Base-by-base conservation (phyloP, 1,140 invertebrate species). In the Drosophila rhopaloa region DNA sequence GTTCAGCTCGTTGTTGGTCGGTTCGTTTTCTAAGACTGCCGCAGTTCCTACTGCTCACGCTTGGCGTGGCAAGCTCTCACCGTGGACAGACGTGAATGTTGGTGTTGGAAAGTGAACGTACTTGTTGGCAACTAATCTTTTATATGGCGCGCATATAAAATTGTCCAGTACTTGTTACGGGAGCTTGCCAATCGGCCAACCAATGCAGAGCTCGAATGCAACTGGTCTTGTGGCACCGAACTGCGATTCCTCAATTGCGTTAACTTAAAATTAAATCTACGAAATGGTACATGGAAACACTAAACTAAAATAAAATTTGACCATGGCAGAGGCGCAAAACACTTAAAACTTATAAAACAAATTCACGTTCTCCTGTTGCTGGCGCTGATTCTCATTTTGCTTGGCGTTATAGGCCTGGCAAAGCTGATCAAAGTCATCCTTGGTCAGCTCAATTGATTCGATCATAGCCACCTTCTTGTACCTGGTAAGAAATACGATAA, bases 321-420 rank as follows among this genome's bases (percentile, higher is more conserved):
- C 68, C 82, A 81, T 85, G 76, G 63, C 79, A 73, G 76, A 63
- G 63, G 59, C 44, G 57, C 59, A 56, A 75, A 89, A 88, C 84
- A 83, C 84, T 89, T 89, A 89, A 90, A 88, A 89, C 84, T 83
- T 83, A 88, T 89, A 89, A 76, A 88, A 89, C 83, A 89, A 89
- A 67, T 83, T 71, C 35, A 59, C 72, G 59, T 89, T 58, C 55
- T 32, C 6, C 51, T 63, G 61, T 35, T 46, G 16, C 37, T 54
- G 58, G 9, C 47, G 43, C n/a, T 76, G 71, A 32, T 24, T 10
- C 44, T 76, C 32, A 16, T 54, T 65, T 54, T 57, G 75, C 38
- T 60, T 79, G 48, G 46, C 53, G 27, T 83, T 79, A 48, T 91
- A 71, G 14, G 67, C 67, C 47, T 70, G 51, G 37, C 77, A 53